phyloP scores from a whole-genome alignment of 2,113 vertebrate species.

The Nesoenas mayeri region DNA sequence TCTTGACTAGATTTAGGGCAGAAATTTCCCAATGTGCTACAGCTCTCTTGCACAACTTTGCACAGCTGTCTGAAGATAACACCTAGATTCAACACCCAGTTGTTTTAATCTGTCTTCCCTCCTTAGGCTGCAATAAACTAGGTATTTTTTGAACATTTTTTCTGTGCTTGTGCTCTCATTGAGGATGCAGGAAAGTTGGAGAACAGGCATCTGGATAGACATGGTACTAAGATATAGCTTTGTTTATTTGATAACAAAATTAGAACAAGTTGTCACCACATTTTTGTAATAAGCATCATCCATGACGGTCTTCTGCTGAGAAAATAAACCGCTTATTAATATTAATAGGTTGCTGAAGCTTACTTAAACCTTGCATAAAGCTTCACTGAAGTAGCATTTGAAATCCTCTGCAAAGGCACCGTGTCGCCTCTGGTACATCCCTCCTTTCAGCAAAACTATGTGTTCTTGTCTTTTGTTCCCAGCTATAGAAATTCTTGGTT shows the following conservation, averaged over 20 bases:
- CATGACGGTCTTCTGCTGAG: background rate
- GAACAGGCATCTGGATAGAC: background rate
- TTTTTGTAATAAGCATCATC: background rate
- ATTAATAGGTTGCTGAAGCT: background rate
- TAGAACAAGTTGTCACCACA: background rate
- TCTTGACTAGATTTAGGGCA: background rate
- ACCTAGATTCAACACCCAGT: background rate
- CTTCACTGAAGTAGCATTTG: background rate
- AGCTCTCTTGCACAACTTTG: background rate
- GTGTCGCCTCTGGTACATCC: rapidly evolving
- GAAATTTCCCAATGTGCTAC: background rate
- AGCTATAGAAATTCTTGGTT: background rate
- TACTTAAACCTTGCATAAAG: background rate
- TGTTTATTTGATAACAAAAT: background rate
- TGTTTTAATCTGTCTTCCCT: background rate
- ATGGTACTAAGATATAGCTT: background rate
- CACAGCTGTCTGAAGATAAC: background rate
- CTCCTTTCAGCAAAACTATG: background rate
- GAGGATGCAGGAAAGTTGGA: background rate
- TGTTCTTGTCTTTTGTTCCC: background rate
- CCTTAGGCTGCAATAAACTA: background rate
- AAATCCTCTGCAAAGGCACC: background rate
- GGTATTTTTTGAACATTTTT: background rate
- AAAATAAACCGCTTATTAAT: background rate
- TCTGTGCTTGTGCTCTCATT: too few relatives aligned